Evolutionary conservation across 2,797 vertebrate genomes (phyloP).

Genomic region (Chaetodon trifasciatus): DNA sequence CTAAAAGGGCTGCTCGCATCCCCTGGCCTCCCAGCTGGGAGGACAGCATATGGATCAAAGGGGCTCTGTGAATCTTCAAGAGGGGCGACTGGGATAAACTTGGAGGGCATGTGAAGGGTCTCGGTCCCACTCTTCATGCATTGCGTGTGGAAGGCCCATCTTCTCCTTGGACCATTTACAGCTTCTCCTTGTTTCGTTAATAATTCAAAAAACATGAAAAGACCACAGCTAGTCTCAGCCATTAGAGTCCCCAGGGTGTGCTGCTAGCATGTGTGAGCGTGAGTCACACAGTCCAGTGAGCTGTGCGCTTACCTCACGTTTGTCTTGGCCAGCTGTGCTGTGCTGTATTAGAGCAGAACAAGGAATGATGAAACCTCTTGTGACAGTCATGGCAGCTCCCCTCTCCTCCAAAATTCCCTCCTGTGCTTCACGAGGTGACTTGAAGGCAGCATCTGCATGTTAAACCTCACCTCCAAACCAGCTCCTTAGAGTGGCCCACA

Average conservation of each 20-base stretch:
- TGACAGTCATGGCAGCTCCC: slow-evolving; percentile 8
- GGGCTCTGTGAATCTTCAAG: slow-evolving; percentile 67
- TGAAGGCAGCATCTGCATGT: neutral
- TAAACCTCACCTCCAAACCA: neutral
- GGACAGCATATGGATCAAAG: slow-evolving; percentile 72
- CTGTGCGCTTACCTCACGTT: slow-evolving; percentile 52
- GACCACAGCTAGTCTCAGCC: slow-evolving; percentile 31
- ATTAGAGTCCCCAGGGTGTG: slow-evolving; percentile 36
- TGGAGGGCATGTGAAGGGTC: slow-evolving; percentile 64
- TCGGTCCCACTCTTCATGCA: slow-evolving; percentile 29
- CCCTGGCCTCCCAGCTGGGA: slow-evolving; percentile 71
- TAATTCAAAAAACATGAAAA: slow-evolving; percentile 59
- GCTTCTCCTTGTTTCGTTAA: slow-evolving; percentile 58
- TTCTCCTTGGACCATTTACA: slow-evolving; percentile 34
- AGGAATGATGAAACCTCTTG: slow-evolving; percentile 47
- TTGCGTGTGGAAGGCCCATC: slow-evolving; percentile 49
- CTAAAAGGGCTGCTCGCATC: slow-evolving; percentile 62
- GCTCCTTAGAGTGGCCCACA: neutral
- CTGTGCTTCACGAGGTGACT: slow-evolving; percentile 13
- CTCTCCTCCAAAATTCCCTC: neutral
- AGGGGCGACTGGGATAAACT: slow-evolving; percentile 55
- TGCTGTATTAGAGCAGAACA: slow-evolving; percentile 24
- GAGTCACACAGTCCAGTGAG: slow-evolving; percentile 62
- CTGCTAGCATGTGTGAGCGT: slow-evolving; percentile 32
- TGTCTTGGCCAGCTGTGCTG: slow-evolving; percentile 51